A percentile compares a stretch with the other conserved stretches of the same genome.
Evolutionary conservation across 2,888 invertebrate genomes (phyloP).

Genomic region (Rhagonycha lutea): DNA sequence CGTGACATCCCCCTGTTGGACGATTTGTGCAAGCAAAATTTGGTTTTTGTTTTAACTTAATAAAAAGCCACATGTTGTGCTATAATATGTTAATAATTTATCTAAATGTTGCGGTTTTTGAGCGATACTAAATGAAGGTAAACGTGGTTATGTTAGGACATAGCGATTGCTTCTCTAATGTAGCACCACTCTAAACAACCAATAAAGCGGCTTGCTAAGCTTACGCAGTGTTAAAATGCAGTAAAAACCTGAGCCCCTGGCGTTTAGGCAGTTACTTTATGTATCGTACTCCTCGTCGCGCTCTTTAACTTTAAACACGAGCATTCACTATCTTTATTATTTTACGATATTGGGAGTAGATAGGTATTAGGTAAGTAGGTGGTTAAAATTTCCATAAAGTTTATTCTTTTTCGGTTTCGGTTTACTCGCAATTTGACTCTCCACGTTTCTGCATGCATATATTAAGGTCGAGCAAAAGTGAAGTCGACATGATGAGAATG

Average conservation of each 20-base stretch:
- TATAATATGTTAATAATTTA: constrained; percentile 26
- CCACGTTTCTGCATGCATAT: background rate
- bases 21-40: background rate
- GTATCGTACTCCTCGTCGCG: constrained; percentile 46
- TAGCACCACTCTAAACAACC: constrained; percentile 49
- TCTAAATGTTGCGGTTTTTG: constrained; percentile 26
- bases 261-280: constrained; percentile 44
- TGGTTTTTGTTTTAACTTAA: constrained; percentile 19
- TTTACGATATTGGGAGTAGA: constrained; percentile 45
- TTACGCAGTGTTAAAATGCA: constrained; percentile 54
- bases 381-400: background rate
- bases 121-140: constrained; percentile 30
- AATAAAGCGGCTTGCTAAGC: constrained; percentile 50
- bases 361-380: background rate
- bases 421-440: background rate
- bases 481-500: constrained; percentile 46
- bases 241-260: constrained; percentile 52
- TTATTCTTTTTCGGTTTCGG: constrained; percentile 32
- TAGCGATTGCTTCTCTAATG: constrained; percentile 38
- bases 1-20: background rate
- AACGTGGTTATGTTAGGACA: constrained; percentile 26
- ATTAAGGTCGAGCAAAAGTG: constrained; percentile 8
- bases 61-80: constrained; percentile 18
- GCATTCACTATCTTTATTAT: constrained; percentile 51
- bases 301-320: constrained; percentile 41